Evolutionary conservation across 2,113 vertebrate genomes (phyloP).

Genomic region (Psophia crepitans): DNA sequence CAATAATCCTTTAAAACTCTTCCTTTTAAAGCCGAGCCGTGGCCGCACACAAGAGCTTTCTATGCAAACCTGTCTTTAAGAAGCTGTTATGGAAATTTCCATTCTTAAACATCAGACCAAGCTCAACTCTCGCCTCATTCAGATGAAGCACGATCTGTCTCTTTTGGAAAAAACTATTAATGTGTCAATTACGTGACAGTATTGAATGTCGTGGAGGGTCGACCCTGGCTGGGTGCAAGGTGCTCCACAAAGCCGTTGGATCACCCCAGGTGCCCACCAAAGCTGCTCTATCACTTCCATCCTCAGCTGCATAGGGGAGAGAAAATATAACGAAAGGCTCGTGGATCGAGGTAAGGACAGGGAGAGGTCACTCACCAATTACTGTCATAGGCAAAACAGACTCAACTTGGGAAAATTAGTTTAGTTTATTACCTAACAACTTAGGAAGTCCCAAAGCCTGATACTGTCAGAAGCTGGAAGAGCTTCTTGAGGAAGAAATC

Average conservation of each 20-base stretch:
- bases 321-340: too few species aligned
- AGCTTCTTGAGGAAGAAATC: background rate
- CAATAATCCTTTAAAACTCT: background rate
- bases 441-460: background rate
- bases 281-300: too few species aligned
- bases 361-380: too few species aligned
- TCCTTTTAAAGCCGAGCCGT: background rate
- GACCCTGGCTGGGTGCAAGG: too few species aligned
- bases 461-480: background rate
- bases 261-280: too few species aligned
- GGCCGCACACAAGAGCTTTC: background rate
- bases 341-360: too few species aligned
- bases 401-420: too few species aligned
- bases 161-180: background rate
- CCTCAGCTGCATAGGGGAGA: too few species aligned
- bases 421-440: background rate
- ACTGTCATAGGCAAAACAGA: too few species aligned
- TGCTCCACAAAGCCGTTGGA: too few species aligned
- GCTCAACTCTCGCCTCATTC: background rate
- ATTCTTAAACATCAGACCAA: background rate
- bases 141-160: background rate
- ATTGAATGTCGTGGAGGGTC: background rate
- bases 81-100: constrained; percentile 40
- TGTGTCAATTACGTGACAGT: background rate
- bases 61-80: background rate